phyloP scores from a whole-genome alignment of 2,113 vertebrate species.

The Trogon melanurus region DNA sequence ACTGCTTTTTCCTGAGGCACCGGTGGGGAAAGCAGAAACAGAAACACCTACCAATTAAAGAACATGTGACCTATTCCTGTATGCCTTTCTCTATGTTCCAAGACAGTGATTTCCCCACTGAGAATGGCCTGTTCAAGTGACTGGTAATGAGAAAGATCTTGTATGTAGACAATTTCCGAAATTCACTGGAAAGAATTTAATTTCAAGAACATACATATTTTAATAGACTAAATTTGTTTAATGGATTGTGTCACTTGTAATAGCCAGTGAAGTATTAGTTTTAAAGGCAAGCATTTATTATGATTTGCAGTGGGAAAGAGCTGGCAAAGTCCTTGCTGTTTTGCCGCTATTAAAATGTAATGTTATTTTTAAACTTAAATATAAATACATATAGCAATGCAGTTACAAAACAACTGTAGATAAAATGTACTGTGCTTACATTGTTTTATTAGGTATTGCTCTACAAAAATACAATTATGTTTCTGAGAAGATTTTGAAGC shows the following conservation, averaged over 20 bases:
- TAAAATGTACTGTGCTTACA: constrained; percentile 14
- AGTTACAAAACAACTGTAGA: background rate
- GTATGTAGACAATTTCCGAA: background rate
- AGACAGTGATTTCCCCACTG: background rate
- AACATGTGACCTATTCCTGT: background rate
- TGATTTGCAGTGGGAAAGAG: background rate
- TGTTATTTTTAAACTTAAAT: background rate
- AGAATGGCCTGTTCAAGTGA: background rate
- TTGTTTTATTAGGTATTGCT: background rate
- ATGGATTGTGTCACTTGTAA: constrained; percentile 37
- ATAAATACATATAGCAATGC: constrained; percentile 9
- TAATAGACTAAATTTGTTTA: constrained; percentile 44
- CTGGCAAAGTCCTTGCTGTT: background rate
- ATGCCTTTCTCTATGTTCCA: background rate
- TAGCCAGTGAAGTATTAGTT: constrained; percentile 34
- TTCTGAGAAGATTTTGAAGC: background rate
- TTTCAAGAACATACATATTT: background rate
- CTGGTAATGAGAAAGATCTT: background rate
- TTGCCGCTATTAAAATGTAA: background rate
- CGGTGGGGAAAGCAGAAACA: constrained; percentile 51
- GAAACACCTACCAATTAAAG: constrained; percentile 41
- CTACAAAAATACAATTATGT: background rate
- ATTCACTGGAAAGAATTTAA: constrained; percentile 20
- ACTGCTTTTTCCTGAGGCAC: constrained; percentile 80
- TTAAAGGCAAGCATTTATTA: constrained; percentile 11